Evolutionary conservation across 2,888 invertebrate species (phyloP), one percentile per base, ranked within the genome.

Genomic region (Notocelia uddmanniana): DNA sequence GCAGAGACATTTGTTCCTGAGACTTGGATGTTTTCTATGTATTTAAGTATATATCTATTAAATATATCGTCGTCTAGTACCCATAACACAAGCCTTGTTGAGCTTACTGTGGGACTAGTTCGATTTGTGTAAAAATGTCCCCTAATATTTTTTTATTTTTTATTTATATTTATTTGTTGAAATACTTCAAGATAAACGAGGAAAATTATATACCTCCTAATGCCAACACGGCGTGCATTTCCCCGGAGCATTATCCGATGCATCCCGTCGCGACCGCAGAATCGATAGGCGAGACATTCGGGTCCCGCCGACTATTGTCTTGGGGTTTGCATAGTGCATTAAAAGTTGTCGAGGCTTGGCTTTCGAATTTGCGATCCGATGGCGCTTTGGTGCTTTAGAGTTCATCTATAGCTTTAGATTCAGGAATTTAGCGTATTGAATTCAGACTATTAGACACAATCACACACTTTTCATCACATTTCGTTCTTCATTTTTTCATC

Each of bases 201-300:
- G 50, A 63, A 6, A 37, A n/a, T 37, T 54, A 21, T 54, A 79
- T 79, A 79, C 81, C 80, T 77, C 72, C 64, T 37, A 64, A 54
- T 37, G 18, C 50, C 19, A 45, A 63, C 31, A 34, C 31, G 63
- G 64, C 52, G 10, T 52, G 64, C 54, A 64, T 37, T 21, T 52
- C 64, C 54, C 18, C 1, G 18, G 54, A 54, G 54, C 52, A n/a
- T 21, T 45, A 37, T 54, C 11, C 34, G 34, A 63, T 63, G 34
- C 63, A 78, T 83, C 45, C 45, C 45, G 45, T n/a, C 45, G 80
- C 80, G 82, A 84, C 83, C 78, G 81, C 82, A 85, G 84, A 89
- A 89, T 89, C 89, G 88, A 89, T 89, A 88, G 84, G 78, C 78
- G 80, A 84, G n/a, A 45, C 81, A 82, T 85, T 84, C 82, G 82